Base-by-base conservation (phyloP, 2,888 invertebrate species). In the Myopa testacea region DNA sequence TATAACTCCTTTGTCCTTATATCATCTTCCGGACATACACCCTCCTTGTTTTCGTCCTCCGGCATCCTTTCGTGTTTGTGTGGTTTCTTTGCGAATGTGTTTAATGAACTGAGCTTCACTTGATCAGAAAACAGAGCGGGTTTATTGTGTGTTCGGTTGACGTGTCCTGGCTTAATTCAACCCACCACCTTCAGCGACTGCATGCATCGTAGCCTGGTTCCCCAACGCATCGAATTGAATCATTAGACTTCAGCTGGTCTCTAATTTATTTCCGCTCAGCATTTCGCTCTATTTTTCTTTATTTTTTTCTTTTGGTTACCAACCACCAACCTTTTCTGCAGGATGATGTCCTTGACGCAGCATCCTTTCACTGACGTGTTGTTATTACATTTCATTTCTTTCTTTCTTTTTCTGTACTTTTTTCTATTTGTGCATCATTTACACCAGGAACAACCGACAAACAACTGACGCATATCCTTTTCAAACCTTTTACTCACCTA, bases 311-410 rank as follows among this genome's bases (percentile, higher is more conserved):
- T 26, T 26, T 26, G 26, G 26, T 1, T 14, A 62, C 16, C 3
- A 14, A 10, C 58, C 1, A 4, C n/a, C 58, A n/a, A 6, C 5
- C 58, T 45, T 45, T 8, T 45, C 45, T 45, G 16, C 3, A 58
- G 16, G 58, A 10, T 58, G 12, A 58, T n/a, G 4, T 6, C 12
- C 12, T 4, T 58, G 5, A 58, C 1, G 58, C n/a, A n/a, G 14
- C 67, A 67, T 67, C 67, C 67, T 67, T 67, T n/a, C 37, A 38
- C n/a, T 38, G 12, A 40, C 6, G 45, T 67, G 4, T 38, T 67
- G 14, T 67, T 67, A 8, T 77, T 75, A 63, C 16, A 65, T 78
- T 70, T 75, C 45, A 37, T 78, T 76, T 80, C 38, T 58, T 73
- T 77, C 8, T 65, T 65, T 63, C 10, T 45, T 45, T 45, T 45